Conservation (phyloP, 35 echinoderm and acorn worm genomes). For the Holothuria glaberrima region DNA sequence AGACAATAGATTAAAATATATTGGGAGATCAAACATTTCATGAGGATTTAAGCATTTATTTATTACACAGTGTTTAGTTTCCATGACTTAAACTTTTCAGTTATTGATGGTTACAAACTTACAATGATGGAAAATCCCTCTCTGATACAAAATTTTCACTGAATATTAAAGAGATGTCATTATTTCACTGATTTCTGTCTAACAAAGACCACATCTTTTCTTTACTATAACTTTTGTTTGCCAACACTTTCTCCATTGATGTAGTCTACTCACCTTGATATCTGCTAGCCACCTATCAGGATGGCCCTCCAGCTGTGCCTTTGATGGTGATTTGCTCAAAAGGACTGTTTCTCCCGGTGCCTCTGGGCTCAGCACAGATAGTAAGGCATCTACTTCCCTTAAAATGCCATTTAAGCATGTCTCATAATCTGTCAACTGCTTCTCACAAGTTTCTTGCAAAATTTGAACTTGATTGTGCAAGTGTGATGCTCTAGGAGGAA, state of each 20-base stretch:
- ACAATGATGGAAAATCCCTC: too few species aligned
- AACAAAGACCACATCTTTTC: too few species aligned
- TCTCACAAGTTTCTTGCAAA: constrained; percentile 24
- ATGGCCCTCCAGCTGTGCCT: constrained; percentile 13
- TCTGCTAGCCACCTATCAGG: constrained; percentile 44
- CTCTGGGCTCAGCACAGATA: constrained; percentile 7
- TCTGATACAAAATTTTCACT: too few species aligned
- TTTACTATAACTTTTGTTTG: too few species aligned
- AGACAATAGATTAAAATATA: not conserved
- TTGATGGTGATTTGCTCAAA: constrained; percentile 22
- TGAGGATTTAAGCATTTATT: too few species aligned
- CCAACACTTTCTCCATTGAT: not conserved
- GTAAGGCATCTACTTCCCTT: constrained; percentile 9
- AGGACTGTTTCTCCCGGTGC: constrained; percentile 10
- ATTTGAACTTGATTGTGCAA: constrained; percentile 30
- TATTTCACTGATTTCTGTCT: too few species aligned
- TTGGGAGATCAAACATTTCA: not conserved
- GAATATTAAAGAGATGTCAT: too few species aligned
- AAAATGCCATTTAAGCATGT: not conserved
- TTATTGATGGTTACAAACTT: too few species aligned
- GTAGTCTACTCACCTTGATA: not conserved
- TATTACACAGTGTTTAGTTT: too few species aligned
- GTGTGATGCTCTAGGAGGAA: constrained; percentile 11
- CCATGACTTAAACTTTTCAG: too few species aligned
- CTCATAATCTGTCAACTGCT: constrained; percentile 38